Evolutionary conservation across 2,888 invertebrate genomes (phyloP), one percentile per base, ranked within the genome.

Genomic region (Callimorpha dominula): DNA sequence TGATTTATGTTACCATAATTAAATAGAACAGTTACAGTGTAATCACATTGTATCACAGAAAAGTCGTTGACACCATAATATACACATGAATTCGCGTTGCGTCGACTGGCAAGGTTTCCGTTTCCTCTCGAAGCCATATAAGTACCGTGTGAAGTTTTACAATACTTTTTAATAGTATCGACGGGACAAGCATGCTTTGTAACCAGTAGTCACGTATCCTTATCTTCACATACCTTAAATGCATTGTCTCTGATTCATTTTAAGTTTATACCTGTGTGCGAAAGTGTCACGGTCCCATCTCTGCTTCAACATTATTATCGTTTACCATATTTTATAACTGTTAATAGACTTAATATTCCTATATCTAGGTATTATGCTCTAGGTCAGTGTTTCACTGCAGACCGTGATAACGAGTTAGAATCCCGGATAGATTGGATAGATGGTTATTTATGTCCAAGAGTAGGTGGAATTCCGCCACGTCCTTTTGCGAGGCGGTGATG

Each of bases 41-140:
- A 40, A 43, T 63, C 31, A 63, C 64, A 64, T 50, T 60, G 52
- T 70, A 65, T 46, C 6, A 68, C 54, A 64, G 14, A 42, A 62
- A 78, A 74, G 84, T 81, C 84, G 62, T 78, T 84, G 84, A 82
- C 84, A 74, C 76, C 66, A 69, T 82, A 81, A 83, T 82, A 49
- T 77, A 78, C 77, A 74, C 69, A 78, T 82, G 70, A 78, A 84
- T 83, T 83, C 81, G 83, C 78, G 67, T 72, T 79, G 81, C 77
- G 82, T 83, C 74, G 76, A 60, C 72, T 75, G 80, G 73, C 79
- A 74, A 74, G 72, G 80, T 77, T 84, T 84, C 83, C 83, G 84
- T 84, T 83, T 84, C 83, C 83, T 83, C 73, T 54, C 71, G 67
- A 78, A 80, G 75, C 77, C 82, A 68, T 81, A 78, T 70, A 75